A percentile compares a stretch with the other conserved stretches of the same genome.
These are phyloP conservation scores for Oithona nana DNA, from an alignment of 2,888 invertebrate genomes.

Conservation along the genomic window DNA sequence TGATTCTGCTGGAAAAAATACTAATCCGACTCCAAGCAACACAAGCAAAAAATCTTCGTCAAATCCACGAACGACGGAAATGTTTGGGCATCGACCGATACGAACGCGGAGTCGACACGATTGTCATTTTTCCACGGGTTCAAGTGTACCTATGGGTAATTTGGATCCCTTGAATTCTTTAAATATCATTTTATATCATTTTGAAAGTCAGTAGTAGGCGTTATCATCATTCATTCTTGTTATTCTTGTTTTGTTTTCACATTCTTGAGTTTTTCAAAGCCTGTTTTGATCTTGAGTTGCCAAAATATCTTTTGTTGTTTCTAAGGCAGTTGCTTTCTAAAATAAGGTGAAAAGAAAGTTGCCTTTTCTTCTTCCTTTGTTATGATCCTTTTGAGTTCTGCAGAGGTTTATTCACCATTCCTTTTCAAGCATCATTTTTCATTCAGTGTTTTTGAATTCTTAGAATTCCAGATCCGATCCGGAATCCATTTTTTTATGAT, in stretches of 20 bases:
- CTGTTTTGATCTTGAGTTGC: neutral
- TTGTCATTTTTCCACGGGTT: slow-evolving; percentile 7
- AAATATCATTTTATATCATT: no score
- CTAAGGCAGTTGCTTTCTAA: no score
- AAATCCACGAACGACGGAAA: neutral
- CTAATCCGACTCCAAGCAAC: neutral
- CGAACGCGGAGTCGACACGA: slow-evolving; percentile 15
- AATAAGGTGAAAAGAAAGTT: no score
- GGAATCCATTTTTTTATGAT: no score
- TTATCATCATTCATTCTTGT: neutral
- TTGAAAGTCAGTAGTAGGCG: no score
- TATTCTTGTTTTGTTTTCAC: neutral
- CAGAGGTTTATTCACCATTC: no score
- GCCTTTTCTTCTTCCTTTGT: neutral
- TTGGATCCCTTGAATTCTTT: no score
- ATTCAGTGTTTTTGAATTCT: no score
- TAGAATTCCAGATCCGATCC: no score
- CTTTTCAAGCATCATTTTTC: no score
- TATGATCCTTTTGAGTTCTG: neutral
- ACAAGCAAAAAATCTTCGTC: no score
- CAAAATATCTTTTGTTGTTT: neutral
- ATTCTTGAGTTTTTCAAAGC: neutral
- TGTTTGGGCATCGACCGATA: neutral
- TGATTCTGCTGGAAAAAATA: neutral
- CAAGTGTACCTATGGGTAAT: slow-evolving; percentile 12